phyloP scores from a whole-genome alignment of 1,140 invertebrate genomes.

The Zaprionus nigranus region DNA sequence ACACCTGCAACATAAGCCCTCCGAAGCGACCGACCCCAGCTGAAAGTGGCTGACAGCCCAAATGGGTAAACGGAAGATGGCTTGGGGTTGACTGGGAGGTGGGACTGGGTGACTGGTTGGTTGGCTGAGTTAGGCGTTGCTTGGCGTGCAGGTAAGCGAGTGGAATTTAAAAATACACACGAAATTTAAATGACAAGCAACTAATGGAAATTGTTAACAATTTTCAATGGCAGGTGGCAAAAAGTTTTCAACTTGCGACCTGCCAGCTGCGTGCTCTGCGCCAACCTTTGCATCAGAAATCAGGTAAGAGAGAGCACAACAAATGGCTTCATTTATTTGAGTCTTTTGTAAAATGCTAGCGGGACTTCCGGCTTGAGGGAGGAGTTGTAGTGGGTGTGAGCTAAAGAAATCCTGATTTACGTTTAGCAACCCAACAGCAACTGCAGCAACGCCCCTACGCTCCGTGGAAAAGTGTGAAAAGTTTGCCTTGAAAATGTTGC shows the following conservation, averaged over 20 bases:
- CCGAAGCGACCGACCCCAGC: slow-evolving; percentile 7
- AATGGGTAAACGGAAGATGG: slow-evolving; percentile 28
- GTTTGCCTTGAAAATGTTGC: slow-evolving; percentile 51
- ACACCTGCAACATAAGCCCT: slow-evolving; percentile 45
- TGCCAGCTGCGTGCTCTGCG: slow-evolving; percentile 14
- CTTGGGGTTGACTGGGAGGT: slow-evolving; percentile 7
- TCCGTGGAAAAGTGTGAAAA: slow-evolving; percentile 49
- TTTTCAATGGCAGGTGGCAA: slow-evolving; percentile 65
- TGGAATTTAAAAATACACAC: slow-evolving; percentile 64
- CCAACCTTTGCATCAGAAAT: slow-evolving; percentile 67
- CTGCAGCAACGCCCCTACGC: slow-evolving; percentile 6
- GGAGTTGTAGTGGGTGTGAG: slow-evolving; percentile 19
- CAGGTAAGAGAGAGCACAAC: slow-evolving; percentile 67
- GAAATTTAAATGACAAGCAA: slow-evolving; percentile 82
- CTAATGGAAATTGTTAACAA: slow-evolving; percentile 80
- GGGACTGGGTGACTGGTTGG: slow-evolving; percentile 1
- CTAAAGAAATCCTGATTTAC: slow-evolving; percentile 55
- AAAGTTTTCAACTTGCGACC: slow-evolving; percentile 43
- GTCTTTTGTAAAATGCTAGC: slow-evolving; percentile 75
- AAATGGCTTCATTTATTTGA: slow-evolving; percentile 83
- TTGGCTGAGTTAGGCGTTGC: slow-evolving; percentile 14
- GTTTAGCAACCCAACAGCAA: slow-evolving; percentile 33
- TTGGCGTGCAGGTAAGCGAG: slow-evolving; percentile 35
- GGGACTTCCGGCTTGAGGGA: slow-evolving; percentile 55
- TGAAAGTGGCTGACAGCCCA: slow-evolving; percentile 14